Percentiles rank a stretch among this genome's conserved stretches.
phyloP scores from a whole-genome alignment of 2,113 vertebrate species.

The Plecotus auritus region DNA sequence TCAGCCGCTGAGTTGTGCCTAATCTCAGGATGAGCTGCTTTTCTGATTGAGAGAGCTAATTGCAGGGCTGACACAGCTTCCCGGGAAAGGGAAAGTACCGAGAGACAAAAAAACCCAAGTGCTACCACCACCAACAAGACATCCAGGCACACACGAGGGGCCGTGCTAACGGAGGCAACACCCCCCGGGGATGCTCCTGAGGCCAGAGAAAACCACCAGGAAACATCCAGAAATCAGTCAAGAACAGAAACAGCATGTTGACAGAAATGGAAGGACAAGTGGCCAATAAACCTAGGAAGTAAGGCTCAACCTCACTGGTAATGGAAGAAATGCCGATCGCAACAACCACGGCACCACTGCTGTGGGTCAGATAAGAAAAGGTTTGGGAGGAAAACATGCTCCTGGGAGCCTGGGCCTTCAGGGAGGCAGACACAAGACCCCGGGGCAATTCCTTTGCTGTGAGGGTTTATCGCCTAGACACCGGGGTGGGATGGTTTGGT shows the following conservation, averaged over 20 bases:
- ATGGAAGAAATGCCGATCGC: neutral
- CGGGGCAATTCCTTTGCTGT: neutral
- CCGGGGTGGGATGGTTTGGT: neutral
- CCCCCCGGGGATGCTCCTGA: neutral
- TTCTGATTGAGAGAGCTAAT: constrained; percentile 75
- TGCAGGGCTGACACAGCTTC: constrained; percentile 71
- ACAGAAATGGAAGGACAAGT: neutral
- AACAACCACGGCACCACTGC: neutral
- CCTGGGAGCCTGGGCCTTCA: neutral
- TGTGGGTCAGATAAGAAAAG: neutral
- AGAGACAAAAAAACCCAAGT: constrained; percentile 63
- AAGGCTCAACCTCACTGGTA: neutral
- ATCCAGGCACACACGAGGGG: neutral
- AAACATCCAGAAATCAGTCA: neutral
- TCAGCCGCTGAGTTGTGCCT: constrained; percentile 68
- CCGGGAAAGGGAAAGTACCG: constrained; percentile 60
- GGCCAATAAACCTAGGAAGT: neutral
- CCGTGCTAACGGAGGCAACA: neutral
- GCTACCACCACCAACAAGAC: constrained; percentile 33
- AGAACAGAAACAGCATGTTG: neutral
- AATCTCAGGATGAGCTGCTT: constrained; percentile 62
- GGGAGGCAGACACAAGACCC: neutral
- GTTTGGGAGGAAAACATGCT: rapidly evolving
- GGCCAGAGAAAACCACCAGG: neutral
- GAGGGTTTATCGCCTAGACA: neutral